phyloP scores from a whole-genome alignment of 2,888 invertebrate genomes.

The Mongoloraphidia duomilia region DNA sequence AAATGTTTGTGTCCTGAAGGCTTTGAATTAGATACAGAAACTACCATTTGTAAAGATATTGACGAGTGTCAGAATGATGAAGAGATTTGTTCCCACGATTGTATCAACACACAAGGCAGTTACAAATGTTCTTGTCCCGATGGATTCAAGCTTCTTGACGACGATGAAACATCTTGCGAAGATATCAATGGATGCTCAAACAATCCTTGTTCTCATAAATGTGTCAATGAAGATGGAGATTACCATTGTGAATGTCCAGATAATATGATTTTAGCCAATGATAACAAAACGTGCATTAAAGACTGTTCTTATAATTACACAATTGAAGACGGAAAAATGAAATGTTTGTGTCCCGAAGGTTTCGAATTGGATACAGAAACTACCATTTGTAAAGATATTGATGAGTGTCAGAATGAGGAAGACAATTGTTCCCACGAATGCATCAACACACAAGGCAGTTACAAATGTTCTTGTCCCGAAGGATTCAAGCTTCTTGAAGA shows the following conservation, averaged over 20 bases:
- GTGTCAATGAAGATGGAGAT: conserved; percentile 26
- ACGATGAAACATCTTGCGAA: conserved; percentile 22
- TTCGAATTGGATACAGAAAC: conserved; percentile 25
- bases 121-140: conserved; percentile 39
- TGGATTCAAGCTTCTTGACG: conserved; percentile 28
- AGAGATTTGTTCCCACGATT: conserved; percentile 34
- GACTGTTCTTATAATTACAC: conserved; percentile 25
- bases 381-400: conserved; percentile 18
- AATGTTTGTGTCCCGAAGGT: conserved; percentile 28
- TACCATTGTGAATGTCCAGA: conserved; percentile 31
- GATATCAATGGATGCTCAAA: conserved; percentile 27
- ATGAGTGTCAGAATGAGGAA: conserved; percentile 23
- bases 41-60: conserved; percentile 23
- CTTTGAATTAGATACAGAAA: conserved; percentile 18
- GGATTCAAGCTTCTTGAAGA: conserved; percentile 28
- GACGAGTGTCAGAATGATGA: conserved; percentile 30
- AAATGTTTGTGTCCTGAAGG: conserved; percentile 28
- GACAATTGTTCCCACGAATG: conserved; percentile 40
- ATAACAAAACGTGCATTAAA: conserved; percentile 5
- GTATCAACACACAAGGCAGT: conserved; percentile 37
- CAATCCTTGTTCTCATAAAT: conserved; percentile 25
- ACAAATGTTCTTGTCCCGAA: conserved; percentile 33
- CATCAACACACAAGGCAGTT: conserved; percentile 34
- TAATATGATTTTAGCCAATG: conserved; percentile 30
- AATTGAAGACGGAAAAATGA: conserved; percentile 19